Evolutionary conservation across 2,888 invertebrate species (phyloP).

Genomic region (Sialis lutaria): DNA sequence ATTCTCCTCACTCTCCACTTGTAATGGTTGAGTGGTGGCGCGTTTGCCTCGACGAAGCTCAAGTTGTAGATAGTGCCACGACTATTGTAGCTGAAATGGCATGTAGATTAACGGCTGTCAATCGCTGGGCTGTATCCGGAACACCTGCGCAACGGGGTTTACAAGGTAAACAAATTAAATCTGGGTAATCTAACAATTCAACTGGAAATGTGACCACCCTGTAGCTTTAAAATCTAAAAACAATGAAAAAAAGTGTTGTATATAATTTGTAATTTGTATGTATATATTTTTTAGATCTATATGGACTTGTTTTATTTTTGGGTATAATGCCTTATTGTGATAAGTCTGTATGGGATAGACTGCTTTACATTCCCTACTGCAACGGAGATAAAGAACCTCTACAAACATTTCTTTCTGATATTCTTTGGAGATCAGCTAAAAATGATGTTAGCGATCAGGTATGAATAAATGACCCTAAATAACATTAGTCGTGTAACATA

Average conservation of each 20-base stretch:
- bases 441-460: conserved; percentile 43
- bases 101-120: conserved; percentile 32
- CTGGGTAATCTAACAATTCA: too few species aligned
- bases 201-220: too few species aligned
- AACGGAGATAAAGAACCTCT: conserved; percentile 27
- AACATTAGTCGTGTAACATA: not conserved
- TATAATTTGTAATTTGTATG: too few species aligned
- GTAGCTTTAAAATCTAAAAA: too few species aligned
- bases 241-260: too few species aligned
- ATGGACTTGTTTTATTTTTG: conserved; percentile 41
- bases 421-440: conserved; percentile 57
- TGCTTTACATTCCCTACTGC: conserved; percentile 32
- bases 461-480: conserved; percentile 1
- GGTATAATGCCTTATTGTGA: conserved; percentile 36
- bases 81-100: conserved; percentile 45
- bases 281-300: conserved; percentile 22
- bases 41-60: conserved; percentile 62
- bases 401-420: conserved; percentile 29
- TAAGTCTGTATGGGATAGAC: conserved; percentile 30
- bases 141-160: conserved; percentile 46
- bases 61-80: conserved; percentile 49
- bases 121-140: conserved; percentile 61
- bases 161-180: conserved; percentile 14
- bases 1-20: conserved; percentile 47
- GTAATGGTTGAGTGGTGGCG: conserved; percentile 58